These are phyloP conservation scores for Gorsachius magnificus DNA, from an alignment of 2,797 vertebrate genomes.

Conservation along the genomic window DNA sequence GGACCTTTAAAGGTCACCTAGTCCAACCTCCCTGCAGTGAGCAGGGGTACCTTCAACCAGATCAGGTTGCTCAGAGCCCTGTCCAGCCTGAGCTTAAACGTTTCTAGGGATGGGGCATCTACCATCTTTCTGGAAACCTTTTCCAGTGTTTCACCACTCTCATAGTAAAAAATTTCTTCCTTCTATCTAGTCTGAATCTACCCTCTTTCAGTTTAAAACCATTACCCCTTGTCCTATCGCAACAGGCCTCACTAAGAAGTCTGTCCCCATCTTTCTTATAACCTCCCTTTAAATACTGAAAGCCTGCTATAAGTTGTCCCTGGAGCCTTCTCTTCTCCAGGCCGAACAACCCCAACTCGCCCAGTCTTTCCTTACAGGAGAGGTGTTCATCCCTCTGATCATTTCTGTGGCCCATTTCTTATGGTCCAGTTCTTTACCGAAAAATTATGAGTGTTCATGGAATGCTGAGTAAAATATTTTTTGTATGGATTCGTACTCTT, in stretches of 20 bases:
- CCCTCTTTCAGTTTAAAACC: neutral
- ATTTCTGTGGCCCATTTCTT: neutral
- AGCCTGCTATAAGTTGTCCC: neutral
- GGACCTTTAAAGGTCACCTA: neutral
- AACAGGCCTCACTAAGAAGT: neutral
- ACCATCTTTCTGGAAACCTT: neutral
- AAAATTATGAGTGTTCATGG: neutral
- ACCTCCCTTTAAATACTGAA: neutral
- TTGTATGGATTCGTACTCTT: neutral
- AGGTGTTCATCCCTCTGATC: neutral
- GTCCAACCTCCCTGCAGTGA: neutral
- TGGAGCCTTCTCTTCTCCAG: neutral
- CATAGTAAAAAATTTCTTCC: neutral
- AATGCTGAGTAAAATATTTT: neutral
- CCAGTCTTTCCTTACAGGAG: neutral
- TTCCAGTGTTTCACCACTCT: neutral
- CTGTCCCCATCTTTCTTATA: neutral
- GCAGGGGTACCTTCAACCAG: neutral
- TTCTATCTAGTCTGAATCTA: neutral
- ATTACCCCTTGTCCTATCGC: neutral
- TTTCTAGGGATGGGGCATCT: neutral
- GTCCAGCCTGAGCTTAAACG: neutral
- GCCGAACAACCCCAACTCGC: neutral
- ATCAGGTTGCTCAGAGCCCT: neutral
- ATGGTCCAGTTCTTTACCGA: neutral